Percentiles rank a stretch among this genome's conserved stretches.
Evolutionary conservation across 1,140 invertebrate genomes (phyloP).

Genomic region (Lysiphlebus fabarum): DNA sequence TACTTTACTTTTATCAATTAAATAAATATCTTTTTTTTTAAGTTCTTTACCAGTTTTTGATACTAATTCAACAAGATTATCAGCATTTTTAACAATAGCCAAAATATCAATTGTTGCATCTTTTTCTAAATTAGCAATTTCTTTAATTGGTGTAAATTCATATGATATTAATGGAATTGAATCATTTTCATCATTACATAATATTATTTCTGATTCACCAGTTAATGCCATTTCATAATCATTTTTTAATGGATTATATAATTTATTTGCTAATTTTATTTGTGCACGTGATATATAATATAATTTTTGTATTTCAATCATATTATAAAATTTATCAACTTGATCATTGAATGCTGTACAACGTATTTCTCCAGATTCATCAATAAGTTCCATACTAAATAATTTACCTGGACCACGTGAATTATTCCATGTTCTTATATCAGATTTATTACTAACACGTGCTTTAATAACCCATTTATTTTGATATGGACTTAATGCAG

Average conservation of each 20-base stretch:
- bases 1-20: constrained; percentile 87
- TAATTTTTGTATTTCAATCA: constrained; percentile 82
- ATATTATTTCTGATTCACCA: constrained; percentile 73
- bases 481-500: constrained; percentile 83
- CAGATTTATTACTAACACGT: constrained; percentile 79
- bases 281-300: constrained; percentile 82
- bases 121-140: constrained; percentile 66
- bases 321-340: constrained; percentile 87
- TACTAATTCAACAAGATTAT: constrained; percentile 71
- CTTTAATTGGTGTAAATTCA: constrained; percentile 76
- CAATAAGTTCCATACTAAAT: constrained; percentile 88
- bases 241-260: constrained; percentile 80
- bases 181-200: constrained; percentile 61
- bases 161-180: constrained; percentile 78
- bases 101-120: constrained; percentile 81
- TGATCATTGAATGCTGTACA: constrained; percentile 90
- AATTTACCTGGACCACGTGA: constrained; percentile 88
- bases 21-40: constrained; percentile 81
- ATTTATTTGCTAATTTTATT: constrained; percentile 90
- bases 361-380: constrained; percentile 92
- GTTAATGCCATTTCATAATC: constrained; percentile 95
- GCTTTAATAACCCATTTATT: constrained; percentile 94
- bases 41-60: constrained; percentile 76
- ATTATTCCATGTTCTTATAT: constrained; percentile 86
- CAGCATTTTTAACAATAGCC: constrained; percentile 77